phyloP scores from a whole-genome alignment of 2,888 invertebrate genomes.

The Lepidochrysops patricia region DNA sequence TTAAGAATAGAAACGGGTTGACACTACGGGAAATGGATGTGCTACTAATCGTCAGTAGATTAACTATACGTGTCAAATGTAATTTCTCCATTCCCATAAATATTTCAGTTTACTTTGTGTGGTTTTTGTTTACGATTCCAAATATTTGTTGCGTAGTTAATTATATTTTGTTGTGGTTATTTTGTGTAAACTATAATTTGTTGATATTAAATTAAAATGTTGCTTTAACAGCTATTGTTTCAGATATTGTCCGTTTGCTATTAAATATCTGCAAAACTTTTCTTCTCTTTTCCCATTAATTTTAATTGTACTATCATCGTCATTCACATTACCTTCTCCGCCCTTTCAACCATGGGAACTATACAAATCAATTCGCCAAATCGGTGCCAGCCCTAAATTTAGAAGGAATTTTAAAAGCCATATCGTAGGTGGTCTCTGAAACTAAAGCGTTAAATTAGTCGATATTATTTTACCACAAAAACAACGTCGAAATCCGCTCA shows the following conservation, averaged over 20 bases:
- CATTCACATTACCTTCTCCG: not conserved
- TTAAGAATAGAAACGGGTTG: slow-evolving; percentile 6
- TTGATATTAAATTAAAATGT: not conserved
- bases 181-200: not conserved
- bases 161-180: slow-evolving; percentile 1
- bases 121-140: slow-evolving; percentile 6
- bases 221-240: not conserved
- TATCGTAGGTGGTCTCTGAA: slow-evolving; percentile 19
- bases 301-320: not conserved
- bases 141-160: not conserved
- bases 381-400: not conserved
- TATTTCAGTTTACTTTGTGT: not conserved
- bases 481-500: slow-evolving; percentile 45
- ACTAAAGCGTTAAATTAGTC: slow-evolving; percentile 16
- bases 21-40: slow-evolving; percentile 6
- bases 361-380: not conserved
- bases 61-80: slow-evolving; percentile 6
- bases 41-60: slow-evolving; percentile 2
- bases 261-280: no score
- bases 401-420: slow-evolving; percentile 6
- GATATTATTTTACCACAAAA: slow-evolving; percentile 31
- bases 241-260: no score
- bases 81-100: slow-evolving; percentile 3
- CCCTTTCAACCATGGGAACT: not conserved
- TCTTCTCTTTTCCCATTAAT: not conserved